phyloP scores from a whole-genome alignment of 2,888 invertebrate species.

The Phytoseiulus persimilis region DNA sequence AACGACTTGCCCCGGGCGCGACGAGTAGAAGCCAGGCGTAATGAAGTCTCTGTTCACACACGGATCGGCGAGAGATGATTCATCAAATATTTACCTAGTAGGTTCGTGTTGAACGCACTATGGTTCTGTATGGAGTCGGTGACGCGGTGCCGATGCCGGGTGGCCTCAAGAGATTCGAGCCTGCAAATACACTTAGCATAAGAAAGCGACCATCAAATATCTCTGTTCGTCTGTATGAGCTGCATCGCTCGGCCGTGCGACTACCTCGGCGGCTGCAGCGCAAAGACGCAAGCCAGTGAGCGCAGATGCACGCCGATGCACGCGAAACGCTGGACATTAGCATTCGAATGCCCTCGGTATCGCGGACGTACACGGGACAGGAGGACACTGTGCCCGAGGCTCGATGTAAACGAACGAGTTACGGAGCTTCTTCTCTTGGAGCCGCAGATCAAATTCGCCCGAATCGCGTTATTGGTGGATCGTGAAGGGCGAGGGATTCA shows the following conservation, averaged over 20 bases:
- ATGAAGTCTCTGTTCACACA: neutral
- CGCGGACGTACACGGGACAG: neutral
- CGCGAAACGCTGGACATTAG: neutral
- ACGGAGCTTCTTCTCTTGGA: too few species aligned
- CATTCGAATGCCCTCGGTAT: neutral
- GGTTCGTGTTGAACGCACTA: neutral
- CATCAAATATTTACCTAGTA: conserved; percentile 5
- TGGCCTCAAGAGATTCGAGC: neutral
- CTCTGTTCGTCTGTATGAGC: neutral
- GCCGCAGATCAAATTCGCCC: too few species aligned
- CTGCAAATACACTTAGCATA: conserved; percentile 36
- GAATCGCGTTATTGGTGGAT: too few species aligned
- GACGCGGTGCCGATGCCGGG: neutral
- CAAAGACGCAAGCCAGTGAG: neutral
- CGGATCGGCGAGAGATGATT: neutral
- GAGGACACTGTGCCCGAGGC: neutral
- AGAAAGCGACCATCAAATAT: conserved; percentile 34
- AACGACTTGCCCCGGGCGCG: neutral
- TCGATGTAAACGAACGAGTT: neutral
- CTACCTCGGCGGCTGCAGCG: neutral
- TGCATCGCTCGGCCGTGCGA: neutral
- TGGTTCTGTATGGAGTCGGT: neutral
- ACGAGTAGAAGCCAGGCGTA: neutral
- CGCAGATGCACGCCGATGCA: neutral
- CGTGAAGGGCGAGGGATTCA: too few species aligned